phyloP scores from a whole-genome alignment of 1,140 invertebrate genomes.

The Bombus terrestris region DNA sequence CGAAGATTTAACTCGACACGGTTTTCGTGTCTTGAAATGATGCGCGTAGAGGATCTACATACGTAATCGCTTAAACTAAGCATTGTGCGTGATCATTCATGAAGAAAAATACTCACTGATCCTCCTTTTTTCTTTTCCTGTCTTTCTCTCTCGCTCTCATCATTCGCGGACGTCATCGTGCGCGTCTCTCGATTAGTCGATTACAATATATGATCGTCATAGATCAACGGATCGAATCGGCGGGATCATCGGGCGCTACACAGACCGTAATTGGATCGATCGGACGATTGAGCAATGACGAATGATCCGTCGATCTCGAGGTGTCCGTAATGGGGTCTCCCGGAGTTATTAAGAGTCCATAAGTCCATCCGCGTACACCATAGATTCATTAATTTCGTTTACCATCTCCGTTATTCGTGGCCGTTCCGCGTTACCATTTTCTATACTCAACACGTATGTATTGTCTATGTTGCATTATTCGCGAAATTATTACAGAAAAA shows the following conservation, averaged over 20 bases:
- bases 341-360: conserved; percentile 63
- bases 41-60: background rate
- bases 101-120: conserved; percentile 9
- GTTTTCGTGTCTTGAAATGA: background rate
- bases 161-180: conserved; percentile 37
- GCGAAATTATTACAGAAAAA: background rate
- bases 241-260: conserved; percentile 55
- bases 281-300: conserved; percentile 69
- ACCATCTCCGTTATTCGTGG: conserved; percentile 53
- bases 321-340: conserved; percentile 65
- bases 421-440: conserved; percentile 12
- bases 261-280: conserved; percentile 70
- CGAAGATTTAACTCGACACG: conserved; percentile 18
- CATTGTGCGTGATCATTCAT: conserved; percentile 5
- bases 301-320: conserved; percentile 64
- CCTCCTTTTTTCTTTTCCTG: background rate
- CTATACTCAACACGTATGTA: no score
- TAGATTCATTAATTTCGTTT: conserved; percentile 63
- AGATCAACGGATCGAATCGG: conserved; percentile 58
- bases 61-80: conserved; percentile 36
- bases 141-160: background rate
- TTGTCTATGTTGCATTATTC: background rate
- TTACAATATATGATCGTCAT: conserved; percentile 60
- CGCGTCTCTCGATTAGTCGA: conserved; percentile 60
- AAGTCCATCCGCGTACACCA: conserved; percentile 44